Conservation (phyloP, 2,797 vertebrate species). For the Eulemur rubriventer region DNA sequence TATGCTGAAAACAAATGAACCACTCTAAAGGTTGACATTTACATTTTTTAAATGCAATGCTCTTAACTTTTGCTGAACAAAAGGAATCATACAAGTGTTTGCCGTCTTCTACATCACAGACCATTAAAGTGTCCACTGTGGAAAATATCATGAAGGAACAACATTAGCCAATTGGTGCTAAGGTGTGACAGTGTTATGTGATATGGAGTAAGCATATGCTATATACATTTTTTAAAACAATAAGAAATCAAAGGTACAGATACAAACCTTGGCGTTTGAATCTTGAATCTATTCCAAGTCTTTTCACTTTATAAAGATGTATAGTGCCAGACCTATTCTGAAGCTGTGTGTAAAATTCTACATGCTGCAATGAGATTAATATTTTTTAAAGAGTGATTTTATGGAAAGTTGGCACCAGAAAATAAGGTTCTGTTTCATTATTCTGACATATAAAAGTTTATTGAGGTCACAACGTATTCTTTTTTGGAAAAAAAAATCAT, state of each 20-base stretch:
- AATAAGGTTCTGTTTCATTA: conserved; percentile 85
- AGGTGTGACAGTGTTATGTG: background rate
- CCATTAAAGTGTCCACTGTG: conserved; percentile 15
- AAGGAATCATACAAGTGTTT: conserved; percentile 24
- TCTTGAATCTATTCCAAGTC: conserved; percentile 71
- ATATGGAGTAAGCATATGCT: background rate
- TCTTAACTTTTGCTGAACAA: conserved; percentile 41
- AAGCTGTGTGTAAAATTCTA: conserved; percentile 83
- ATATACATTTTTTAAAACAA: conserved; percentile 21
- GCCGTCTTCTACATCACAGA: background rate
- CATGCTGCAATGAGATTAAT: conserved; percentile 78
- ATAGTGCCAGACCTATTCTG: conserved; percentile 80
- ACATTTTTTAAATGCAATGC: background rate
- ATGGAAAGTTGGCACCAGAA: conserved; percentile 87
- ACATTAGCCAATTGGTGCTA: background rate
- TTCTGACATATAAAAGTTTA: conserved; percentile 84
- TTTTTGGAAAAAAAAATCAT: conserved; percentile 80
- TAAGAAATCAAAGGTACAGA: conserved; percentile 70
- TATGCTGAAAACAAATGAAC: conserved; percentile 38
- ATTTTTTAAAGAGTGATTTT: conserved; percentile 83
- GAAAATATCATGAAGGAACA: background rate
- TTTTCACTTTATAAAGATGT: conserved; percentile 82
- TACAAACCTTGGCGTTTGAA: conserved; percentile 74
- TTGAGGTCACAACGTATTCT: conserved; percentile 77
- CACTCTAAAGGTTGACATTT: background rate